Conservation (phyloP, 2,113 vertebrate genomes). For the Proteles cristata region DNA sequence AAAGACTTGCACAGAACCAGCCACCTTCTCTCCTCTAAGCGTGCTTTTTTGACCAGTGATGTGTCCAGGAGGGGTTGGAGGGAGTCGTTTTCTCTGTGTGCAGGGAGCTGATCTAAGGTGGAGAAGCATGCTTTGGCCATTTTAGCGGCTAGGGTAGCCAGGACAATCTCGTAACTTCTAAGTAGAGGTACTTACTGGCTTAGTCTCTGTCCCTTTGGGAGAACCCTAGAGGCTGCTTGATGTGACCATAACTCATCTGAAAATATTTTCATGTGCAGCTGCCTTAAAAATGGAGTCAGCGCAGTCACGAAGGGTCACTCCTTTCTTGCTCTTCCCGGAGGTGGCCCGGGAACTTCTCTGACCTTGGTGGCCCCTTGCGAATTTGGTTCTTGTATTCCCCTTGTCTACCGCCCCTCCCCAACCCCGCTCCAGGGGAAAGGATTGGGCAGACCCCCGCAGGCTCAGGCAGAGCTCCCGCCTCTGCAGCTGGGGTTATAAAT, state of each 20-base stretch:
- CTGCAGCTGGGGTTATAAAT: slow-evolving; percentile 79
- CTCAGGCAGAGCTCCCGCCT: slow-evolving; percentile 59
- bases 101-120: neutral
- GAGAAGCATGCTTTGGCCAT: neutral
- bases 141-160: neutral
- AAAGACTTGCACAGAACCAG: neutral
- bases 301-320: neutral
- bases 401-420: neutral
- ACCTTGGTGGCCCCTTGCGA: slow-evolving; percentile 16
- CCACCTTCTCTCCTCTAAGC: neutral
- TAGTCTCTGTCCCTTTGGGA: slow-evolving; percentile 4
- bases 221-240: neutral
- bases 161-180: neutral
- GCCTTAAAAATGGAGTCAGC: slow-evolving; percentile 36
- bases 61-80: neutral
- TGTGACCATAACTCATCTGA: slow-evolving; percentile 7
- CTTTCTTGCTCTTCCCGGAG: neutral
- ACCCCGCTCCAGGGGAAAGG: slow-evolving; percentile 46
- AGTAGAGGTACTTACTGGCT: neutral
- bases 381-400: slow-evolving; percentile 21
- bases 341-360: slow-evolving; percentile 15
- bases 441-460: slow-evolving; percentile 66
- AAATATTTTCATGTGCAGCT: slow-evolving; percentile 18
- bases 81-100: neutral
- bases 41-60: slow-evolving; percentile 36